Evolutionary conservation across 2,797 vertebrate genomes (phyloP).

Genomic region (Chromobotia macracanthus): DNA sequence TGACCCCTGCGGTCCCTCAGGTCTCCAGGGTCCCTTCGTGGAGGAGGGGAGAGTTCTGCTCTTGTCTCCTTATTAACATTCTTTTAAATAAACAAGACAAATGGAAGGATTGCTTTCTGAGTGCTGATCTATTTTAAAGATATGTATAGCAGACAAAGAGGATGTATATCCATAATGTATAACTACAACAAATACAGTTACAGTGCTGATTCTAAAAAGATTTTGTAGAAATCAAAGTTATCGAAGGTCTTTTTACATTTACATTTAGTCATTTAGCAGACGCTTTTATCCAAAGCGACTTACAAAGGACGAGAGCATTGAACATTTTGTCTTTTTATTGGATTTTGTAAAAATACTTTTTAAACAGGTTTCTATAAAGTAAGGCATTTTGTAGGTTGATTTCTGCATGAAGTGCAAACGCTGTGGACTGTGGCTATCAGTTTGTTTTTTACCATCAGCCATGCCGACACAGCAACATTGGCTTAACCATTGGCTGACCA

Average conservation of each 20-base stretch:
- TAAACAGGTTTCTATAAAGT: background rate
- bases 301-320: no score
- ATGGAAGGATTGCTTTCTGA: background rate
- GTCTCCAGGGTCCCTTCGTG: slow-evolving; percentile 11
- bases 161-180: background rate
- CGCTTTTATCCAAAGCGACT: no score
- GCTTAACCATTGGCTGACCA: no score
- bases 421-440: background rate
- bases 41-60: slow-evolving; percentile 10
- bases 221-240: background rate
- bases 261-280: no score
- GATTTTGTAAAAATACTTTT: background rate
- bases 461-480: no score
- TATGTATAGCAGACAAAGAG: background rate
- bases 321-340: no score
- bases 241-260: no score
- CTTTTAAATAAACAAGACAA: slow-evolving; percentile 37
- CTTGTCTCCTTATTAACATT: slow-evolving; percentile 41
- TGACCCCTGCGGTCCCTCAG: slow-evolving; percentile 14
- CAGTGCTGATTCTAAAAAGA: background rate
- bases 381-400: background rate
- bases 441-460: no score
- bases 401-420: background rate
- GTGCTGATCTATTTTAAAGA: background rate
- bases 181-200: background rate